phyloP scores from a whole-genome alignment of 2,888 invertebrate genomes.

The Drosophila algonquin region DNA sequence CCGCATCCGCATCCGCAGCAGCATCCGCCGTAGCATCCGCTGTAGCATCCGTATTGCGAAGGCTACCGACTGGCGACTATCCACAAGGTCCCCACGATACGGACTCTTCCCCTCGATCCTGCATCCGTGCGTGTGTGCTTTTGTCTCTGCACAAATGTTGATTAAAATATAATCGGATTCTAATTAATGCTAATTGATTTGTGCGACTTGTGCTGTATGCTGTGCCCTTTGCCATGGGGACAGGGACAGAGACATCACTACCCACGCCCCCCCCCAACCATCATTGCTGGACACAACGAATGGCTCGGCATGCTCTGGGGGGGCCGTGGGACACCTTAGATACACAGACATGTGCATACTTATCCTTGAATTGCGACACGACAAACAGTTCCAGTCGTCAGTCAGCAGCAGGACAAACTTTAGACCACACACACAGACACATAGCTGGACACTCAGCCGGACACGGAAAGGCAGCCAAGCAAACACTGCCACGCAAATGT shows the following conservation, averaged over 20 bases:
- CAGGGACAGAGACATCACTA: not conserved
- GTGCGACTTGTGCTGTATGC: conserved; percentile 52
- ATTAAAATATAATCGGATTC: conserved; percentile 66
- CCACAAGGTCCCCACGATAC: not conserved
- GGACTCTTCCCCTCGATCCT: not conserved
- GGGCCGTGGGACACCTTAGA: not conserved
- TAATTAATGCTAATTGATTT: conserved; percentile 74
- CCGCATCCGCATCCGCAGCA: not conserved
- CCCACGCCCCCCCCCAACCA: not conserved
- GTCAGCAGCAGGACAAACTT: conserved; percentile 21
- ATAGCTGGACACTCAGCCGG: not conserved
- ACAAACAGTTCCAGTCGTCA: conserved; percentile 19
- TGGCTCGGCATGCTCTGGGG: not conserved
- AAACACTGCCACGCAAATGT: not conserved
- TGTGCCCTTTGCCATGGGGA: conserved; percentile 16
- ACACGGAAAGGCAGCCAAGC: not conserved
- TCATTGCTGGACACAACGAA: no score
- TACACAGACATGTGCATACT: not conserved
- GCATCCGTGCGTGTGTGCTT: not conserved
- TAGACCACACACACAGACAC: not conserved
- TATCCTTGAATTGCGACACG: not conserved
- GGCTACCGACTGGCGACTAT: not conserved
- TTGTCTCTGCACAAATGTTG: conserved; percentile 37
- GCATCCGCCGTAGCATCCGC: conserved; percentile 22
- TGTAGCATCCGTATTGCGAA: no score